Base-by-base conservation (phyloP, 2,113 vertebrate species). In the Catharus fuscescens region DNA sequence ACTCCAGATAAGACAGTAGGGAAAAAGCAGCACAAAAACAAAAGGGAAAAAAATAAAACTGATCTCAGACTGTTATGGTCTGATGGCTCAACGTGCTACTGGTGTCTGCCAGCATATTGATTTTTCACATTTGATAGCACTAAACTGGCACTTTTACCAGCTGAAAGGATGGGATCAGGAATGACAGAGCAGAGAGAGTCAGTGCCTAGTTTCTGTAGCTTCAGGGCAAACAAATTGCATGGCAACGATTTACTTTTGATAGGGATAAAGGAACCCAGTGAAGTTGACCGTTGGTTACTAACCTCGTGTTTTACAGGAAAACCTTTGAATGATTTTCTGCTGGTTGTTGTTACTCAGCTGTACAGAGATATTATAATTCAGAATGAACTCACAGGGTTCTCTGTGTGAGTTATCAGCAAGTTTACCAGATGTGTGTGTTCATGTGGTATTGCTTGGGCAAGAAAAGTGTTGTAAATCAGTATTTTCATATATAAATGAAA, bases 81-180 rank as follows among this genome's bases (percentile, higher is more conserved):
- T 94, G 83, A 83, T 95, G 95, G 89, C 92, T 97, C 92, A 95
- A 89, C 31, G 59, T 73, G 81, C 91, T 93, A n/a, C 87, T 88
- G 64, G 76, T 94, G 89, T 83, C 92, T 97, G 96, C 89, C 97
- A 96, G 96, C 92, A 95, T 95, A 96, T 95, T 93, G 93, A 97
- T 96, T 95, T 92, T 74, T 91, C 92, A 81, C 90, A 92, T 97
- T 95, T 94, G 94, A 93, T 97, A 94, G 78, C 80, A 79, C 69
- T 91, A 80, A 97, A 90, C 50, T 88, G 79, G 94, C 91, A 88
- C 65, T 92, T 92, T 59, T 32, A 61, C 95, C 90, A 82, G 9
- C 84, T 93, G 92, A 52, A 76, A 94, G 86, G 81, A 38, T 34
- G 77, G 80, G 73, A 93, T 93, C 72, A 80, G 74, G 87, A 93